Conservation (phyloP, 1,140 invertebrate genomes). For the Bombus difficillimus region DNA sequence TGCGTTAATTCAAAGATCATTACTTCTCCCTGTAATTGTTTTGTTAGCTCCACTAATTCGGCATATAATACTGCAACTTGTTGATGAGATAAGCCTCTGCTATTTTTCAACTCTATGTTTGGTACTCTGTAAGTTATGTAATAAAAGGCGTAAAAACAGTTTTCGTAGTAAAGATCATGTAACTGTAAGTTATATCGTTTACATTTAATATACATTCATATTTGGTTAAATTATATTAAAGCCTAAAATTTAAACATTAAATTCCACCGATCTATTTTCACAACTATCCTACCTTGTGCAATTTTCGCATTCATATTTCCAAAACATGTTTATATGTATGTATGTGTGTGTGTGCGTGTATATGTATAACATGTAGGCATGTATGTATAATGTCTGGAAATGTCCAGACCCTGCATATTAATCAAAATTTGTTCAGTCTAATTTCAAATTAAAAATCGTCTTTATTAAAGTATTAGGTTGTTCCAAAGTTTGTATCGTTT, state of each 20-base stretch:
- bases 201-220: not conserved
- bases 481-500: too few relatives aligned
- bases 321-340: too few relatives aligned
- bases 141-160: not conserved
- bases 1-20: slow-evolving; percentile 90
- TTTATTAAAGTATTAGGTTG: too few relatives aligned
- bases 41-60: slow-evolving; percentile 84
- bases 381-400: too few relatives aligned
- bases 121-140: slow-evolving; percentile 82
- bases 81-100: slow-evolving; percentile 87
- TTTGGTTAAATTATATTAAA: not conserved
- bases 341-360: too few relatives aligned
- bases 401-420: too few relatives aligned
- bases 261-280: not conserved
- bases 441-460: too few relatives aligned
- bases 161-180: not conserved
- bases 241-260: not conserved
- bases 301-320: not conserved
- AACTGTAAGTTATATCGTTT: not conserved
- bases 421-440: too few relatives aligned
- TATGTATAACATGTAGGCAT: too few relatives aligned
- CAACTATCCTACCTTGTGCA: not conserved
- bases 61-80: slow-evolving; percentile 83
- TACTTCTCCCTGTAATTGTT: slow-evolving; percentile 86
- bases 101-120: slow-evolving; percentile 85